Base-by-base conservation (phyloP, 2,113 vertebrate genomes). In the Gopherus evgoodei region DNA sequence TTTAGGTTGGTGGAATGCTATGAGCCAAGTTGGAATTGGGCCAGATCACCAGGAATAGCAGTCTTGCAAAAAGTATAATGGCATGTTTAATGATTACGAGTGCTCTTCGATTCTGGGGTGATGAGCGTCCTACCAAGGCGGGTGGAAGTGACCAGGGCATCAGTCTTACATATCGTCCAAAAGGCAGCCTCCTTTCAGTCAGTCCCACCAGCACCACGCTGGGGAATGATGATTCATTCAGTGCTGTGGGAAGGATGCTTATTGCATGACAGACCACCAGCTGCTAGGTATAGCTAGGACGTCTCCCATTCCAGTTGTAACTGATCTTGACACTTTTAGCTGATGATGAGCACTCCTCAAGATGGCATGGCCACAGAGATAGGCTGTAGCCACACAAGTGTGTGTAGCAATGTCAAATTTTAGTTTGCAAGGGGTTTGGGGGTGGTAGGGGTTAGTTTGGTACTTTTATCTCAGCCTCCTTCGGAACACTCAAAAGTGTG, bases 11-110 rank as follows among this genome's bases (percentile, higher is more conserved):
- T 47, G 1, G 1, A 90, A 53, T 10, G 57, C 53, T 56, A 35
- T 87, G 44, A 13, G 69, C 14, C 83, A 13, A 25, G 29, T 6
- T n/a, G 38, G 22, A 24, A 24, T 65, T 52, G 21, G 75, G 75
- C 49, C 29, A 35, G 83, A 29, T 47, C 72, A 31, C 17, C 12
- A n/a, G 13, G 16, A 11, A 29, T 38, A 50, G 53, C 25, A 47
- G 53, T 54, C 62, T 19, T 42, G 52, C 38, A 62, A 29, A 69
- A 59, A 69, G n/a, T 72, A 22, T 75, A 21, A 75, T 42, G 38
- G n/a, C n/a, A 38, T 19, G 10, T 76, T 81, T n/a, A 44, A 52
- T 0, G 0, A 62, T 65, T 35, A 31, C 0, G 0, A 81, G n/a
- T 50, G 75, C 49, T 85, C 87, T 52, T 35, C 19, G 65, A 21